These are phyloP conservation scores for Thera obeliscata DNA, from an alignment of 2,888 invertebrate genomes.

Conservation along the genomic window DNA sequence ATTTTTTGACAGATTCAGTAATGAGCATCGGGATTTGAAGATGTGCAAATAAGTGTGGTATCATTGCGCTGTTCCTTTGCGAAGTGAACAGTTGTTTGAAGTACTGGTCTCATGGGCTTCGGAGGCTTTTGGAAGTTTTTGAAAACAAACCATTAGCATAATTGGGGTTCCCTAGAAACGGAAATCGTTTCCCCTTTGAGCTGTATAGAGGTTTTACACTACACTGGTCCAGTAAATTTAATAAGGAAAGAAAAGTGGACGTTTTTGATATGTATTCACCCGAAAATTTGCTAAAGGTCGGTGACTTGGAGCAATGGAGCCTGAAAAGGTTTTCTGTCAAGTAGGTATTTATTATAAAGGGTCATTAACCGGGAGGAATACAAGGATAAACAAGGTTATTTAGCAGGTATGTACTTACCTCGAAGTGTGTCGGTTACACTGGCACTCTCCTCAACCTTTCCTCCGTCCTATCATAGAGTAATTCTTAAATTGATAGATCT, in stretches of 20 bases:
- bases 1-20: conserved; percentile 57
- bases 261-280: conserved; percentile 2
- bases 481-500: too few relatives aligned
- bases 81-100: conserved; percentile 46
- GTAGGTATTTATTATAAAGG: not conserved
- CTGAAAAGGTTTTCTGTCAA: not conserved
- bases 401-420: not conserved
- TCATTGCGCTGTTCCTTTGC: conserved; percentile 44
- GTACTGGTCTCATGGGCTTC: conserved; percentile 37
- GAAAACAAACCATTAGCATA: conserved; percentile 35
- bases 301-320: not conserved
- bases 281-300: conserved; percentile 8
- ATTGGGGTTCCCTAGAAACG: conserved; percentile 29
- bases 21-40: conserved; percentile 61
- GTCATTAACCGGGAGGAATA: not conserved
- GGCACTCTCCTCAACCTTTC: too few relatives aligned
- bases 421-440: too few relatives aligned
- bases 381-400: not conserved
- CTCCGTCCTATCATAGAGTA: too few relatives aligned
- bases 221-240: conserved; percentile 24
- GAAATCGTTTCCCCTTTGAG: conserved; percentile 27
- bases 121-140: conserved; percentile 26
- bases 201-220: conserved; percentile 22
- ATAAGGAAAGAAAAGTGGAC: conserved; percentile 18
- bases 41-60: conserved; percentile 58